Evolutionary conservation across 2,888 invertebrate species (phyloP), one percentile per base, ranked within the genome.

Genomic region (Ochropacha duplaris): DNA sequence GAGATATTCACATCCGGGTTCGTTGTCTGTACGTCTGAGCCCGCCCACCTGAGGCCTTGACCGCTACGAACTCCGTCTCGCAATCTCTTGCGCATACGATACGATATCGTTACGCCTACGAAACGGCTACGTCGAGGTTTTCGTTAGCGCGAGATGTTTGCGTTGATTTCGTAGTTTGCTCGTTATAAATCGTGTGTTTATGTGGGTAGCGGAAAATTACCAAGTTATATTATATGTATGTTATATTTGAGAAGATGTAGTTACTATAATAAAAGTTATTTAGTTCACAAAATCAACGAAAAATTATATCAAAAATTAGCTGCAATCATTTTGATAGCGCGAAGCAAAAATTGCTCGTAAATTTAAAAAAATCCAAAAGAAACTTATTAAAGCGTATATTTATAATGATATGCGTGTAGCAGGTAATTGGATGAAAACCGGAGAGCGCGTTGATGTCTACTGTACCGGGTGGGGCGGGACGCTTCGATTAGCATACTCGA

Each of bases 11-110:
- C 79, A 89, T 92, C 92, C 92, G 92, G 92, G 91, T 92, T 87
- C 87, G 83, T 74, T 78, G 84, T 71, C 79, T 83, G 78, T 75
- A 62, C 22, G 67, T 60, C 65, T 64, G 57, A 56, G 71, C 72
- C 78, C 85, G 88, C 90, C 90, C 86, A 88, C 90, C 74, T 69
- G 73, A 85, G 87, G 79, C 92, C 92, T 92, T 91, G 92, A 91
- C 92, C 92, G 89, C 77, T 56, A 68, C 82, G 86, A 86, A 85
- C 87, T 79, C 79, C 62, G 64, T 65, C 78, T 66, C 72, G 71
- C 71, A 72, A 75, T 72, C 69, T 61, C 44, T 44, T 19, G 44
- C 44, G 44, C 44, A 44, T 36, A 36, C 67, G 69, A 65, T 59
- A 67, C 69, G 65, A 69, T 71, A 68, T 68, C 66, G 68, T 65